phyloP scores from a whole-genome alignment of 1,140 invertebrate genomes.

The Heliconius nattereri region DNA sequence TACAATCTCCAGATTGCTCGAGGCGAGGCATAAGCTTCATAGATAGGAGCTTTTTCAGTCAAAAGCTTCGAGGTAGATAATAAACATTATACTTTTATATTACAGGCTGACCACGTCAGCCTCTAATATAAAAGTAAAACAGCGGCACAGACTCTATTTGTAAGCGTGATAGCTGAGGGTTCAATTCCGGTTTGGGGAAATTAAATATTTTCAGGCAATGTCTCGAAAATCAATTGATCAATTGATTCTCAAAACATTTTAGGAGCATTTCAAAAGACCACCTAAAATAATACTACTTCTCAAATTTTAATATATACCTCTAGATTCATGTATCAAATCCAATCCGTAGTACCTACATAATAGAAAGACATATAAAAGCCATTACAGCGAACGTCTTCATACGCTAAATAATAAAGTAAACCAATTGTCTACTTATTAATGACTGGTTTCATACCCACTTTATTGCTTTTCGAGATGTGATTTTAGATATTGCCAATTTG shows the following conservation, averaged over 20 bases:
- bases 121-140: too few relatives aligned
- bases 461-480: slow-evolving; percentile 15
- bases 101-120: too few relatives aligned
- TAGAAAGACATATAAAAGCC: slow-evolving; percentile 25
- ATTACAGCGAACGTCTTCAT: slow-evolving; percentile 26
- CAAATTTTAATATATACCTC: too few relatives aligned
- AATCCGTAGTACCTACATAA: neutral
- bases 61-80: neutral
- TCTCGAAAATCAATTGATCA: too few relatives aligned
- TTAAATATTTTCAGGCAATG: too few relatives aligned
- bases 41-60: neutral
- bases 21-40: neutral
- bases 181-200: too few relatives aligned
- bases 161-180: too few relatives aligned
- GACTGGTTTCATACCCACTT: slow-evolving; percentile 12
- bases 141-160: too few relatives aligned
- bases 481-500: slow-evolving; percentile 1
- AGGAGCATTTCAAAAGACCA: too few relatives aligned
- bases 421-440: slow-evolving; percentile 17
- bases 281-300: too few relatives aligned
- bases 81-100: too few relatives aligned
- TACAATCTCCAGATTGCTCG: neutral
- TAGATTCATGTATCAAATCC: neutral
- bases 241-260: too few relatives aligned
- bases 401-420: slow-evolving; percentile 25